Base-by-base conservation (phyloP, 2,888 invertebrate genomes). In the Melinaea menophilus region DNA sequence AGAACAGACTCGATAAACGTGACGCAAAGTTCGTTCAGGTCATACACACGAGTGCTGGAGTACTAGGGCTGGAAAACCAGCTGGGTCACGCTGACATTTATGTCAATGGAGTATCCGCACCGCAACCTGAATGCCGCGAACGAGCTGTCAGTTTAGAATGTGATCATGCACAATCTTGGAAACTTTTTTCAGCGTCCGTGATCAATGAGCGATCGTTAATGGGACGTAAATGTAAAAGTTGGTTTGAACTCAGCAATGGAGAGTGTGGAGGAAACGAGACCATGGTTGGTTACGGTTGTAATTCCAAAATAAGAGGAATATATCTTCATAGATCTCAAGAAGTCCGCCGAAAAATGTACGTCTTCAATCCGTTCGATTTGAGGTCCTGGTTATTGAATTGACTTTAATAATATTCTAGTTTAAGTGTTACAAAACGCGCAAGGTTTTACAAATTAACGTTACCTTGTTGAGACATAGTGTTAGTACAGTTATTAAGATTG, bases 1-100 rank as follows among this genome's bases (percentile, higher is more conserved):
- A 76, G 11, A 76, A 73, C 51, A 76, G 83, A 48, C 69, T 90
- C 13, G 75, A 74, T 41, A 78, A 74, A 61, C 64, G 62, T 1
- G 88, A 88, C 61, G 89, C 89, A 0, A 69, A 73, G 12, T 88
- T 88, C 63, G 88, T 89, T 1, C 85, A 88, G 58, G 89, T 86
- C 4, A 76, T 89, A 4, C 88, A 89, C 66, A 85, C 89, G 2
- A 88, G 84, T 67, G 74, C 85, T 7, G 87, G 86, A 1, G 75
- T 86, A n/a, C 63, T 88, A 11, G 89, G 88, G 0, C 66, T 88
- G 9, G 85, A 81, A 68, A 77, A 81, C 55, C 83, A 85, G 2
- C 48, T 81, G 37, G 90, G 89, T 1, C 84, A 87, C 69, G 77
- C 78, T 4, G 88, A 91, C 69, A 84, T 90, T 13, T 88, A 90